Conservation (phyloP, 2,888 invertebrate species). For the Agrotis clavis region DNA sequence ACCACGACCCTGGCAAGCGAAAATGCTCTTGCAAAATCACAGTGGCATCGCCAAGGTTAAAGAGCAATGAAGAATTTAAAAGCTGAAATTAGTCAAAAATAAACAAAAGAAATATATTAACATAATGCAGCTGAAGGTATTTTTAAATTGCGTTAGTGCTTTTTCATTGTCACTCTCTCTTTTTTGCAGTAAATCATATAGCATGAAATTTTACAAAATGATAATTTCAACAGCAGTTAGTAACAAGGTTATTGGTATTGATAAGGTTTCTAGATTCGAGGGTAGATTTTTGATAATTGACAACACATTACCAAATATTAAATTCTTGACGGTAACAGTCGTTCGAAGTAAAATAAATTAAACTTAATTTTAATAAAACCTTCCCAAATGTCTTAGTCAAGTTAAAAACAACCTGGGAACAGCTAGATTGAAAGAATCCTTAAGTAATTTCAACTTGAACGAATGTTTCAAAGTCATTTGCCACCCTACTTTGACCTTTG, state of each 20-base stretch:
- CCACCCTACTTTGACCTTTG: conserved; percentile 44
- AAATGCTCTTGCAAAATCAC: conserved; percentile 57
- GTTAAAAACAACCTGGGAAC: conserved; percentile 21
- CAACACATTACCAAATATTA: background rate
- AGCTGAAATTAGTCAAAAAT: conserved; percentile 46
- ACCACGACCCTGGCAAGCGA: conserved; percentile 52
- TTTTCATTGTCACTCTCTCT: conserved; percentile 29
- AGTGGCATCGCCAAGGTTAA: conserved; percentile 62
- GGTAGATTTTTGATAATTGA: background rate
- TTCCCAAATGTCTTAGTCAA: conserved; percentile 7
- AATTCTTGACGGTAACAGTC: background rate
- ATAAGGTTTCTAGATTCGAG: background rate
- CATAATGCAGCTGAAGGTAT: conserved; percentile 32
- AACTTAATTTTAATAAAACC: background rate
- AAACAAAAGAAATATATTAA: conserved; percentile 28
- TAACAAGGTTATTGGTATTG: background rate
- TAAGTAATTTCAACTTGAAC: conserved; percentile 32
- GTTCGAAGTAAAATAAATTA: background rate
- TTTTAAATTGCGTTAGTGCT: conserved; percentile 10
- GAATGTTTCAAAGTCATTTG: conserved; percentile 45
- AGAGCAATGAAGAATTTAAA: conserved; percentile 44
- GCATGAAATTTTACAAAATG: background rate
- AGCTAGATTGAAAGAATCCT: conserved; percentile 27
- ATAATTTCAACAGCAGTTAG: background rate
- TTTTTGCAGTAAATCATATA: background rate